A percentile compares a stretch with the other conserved stretches of the same genome.
Evolutionary conservation across 2,888 invertebrate genomes (phyloP).

Genomic region (Drosophila neonasuta): DNA sequence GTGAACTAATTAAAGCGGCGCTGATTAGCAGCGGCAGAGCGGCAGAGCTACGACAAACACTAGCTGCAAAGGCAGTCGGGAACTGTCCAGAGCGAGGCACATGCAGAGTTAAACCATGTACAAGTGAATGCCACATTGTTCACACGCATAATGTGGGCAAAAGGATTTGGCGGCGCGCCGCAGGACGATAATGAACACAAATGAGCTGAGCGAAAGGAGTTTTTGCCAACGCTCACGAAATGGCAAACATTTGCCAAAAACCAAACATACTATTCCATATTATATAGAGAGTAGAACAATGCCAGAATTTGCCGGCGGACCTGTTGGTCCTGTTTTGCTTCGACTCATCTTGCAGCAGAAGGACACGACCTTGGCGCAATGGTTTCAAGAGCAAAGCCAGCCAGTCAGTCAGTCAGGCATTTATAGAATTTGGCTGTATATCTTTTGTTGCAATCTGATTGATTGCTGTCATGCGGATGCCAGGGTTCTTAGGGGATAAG

Average conservation of each 20-base stretch:
- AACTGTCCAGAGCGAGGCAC: constrained; percentile 42
- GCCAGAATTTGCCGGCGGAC: constrained; percentile 46
- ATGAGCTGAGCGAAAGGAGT: constrained; percentile 68
- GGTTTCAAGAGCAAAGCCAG: constrained; percentile 52
- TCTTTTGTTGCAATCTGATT: constrained; percentile 77
- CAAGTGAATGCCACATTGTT: constrained; percentile 79
- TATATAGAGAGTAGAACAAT: constrained; percentile 52
- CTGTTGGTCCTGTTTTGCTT: constrained; percentile 58
- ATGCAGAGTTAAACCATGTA: constrained; percentile 54
- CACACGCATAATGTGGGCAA: constrained; percentile 79
- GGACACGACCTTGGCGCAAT: constrained; percentile 72
- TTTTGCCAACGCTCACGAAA: constrained; percentile 59
- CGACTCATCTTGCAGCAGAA: constrained; percentile 39
- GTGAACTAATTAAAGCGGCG: constrained; percentile 70
- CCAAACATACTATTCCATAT: constrained; percentile 35
- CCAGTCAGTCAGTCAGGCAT: constrained; percentile 38
- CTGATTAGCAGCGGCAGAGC: constrained; percentile 64
- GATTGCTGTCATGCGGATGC: constrained; percentile 70
- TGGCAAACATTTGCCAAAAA: constrained; percentile 66
- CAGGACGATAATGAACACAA: constrained; percentile 78
- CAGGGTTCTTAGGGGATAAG: constrained; percentile 16
- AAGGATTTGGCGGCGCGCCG: constrained; percentile 72
- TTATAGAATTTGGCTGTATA: constrained; percentile 66
- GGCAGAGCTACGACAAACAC: constrained; percentile 8
- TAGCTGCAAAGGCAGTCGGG: constrained; percentile 28